Evolutionary conservation across 1,140 invertebrate species (phyloP).

Genomic region (Papilio polyxenes): DNA sequence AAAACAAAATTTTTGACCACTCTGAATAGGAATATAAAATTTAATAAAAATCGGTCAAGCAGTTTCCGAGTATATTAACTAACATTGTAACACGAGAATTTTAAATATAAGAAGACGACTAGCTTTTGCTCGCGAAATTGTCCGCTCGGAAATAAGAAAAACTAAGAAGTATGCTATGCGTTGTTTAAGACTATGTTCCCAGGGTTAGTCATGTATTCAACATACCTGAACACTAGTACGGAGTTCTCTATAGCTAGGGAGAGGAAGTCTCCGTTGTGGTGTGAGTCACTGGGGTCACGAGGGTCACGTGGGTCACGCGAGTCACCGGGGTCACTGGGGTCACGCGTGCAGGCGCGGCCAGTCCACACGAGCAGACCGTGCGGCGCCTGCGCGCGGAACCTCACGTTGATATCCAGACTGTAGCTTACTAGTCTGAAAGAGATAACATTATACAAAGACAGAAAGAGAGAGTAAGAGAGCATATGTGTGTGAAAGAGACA

Average conservation of each 20-base stretch:
- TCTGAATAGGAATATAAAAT: too few species aligned
- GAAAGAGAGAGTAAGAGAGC: background rate
- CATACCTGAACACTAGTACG: slow-evolving; percentile 75
- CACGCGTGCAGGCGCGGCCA: slow-evolving; percentile 81
- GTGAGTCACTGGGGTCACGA: background rate
- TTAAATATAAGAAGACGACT: too few species aligned
- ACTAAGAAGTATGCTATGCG: too few species aligned
- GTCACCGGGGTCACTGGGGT: slow-evolving; percentile 46
- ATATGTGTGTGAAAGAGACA: background rate
- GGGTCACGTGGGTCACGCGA: background rate
- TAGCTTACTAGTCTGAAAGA: slow-evolving; percentile 86
- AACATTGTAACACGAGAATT: too few species aligned
- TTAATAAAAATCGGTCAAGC: too few species aligned
- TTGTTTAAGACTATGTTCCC: too few species aligned
- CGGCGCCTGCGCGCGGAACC: slow-evolving; percentile 85
- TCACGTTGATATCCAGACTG: slow-evolving; percentile 90
- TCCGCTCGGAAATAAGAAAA: too few species aligned
- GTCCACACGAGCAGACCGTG: slow-evolving; percentile 94
- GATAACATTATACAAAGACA: slow-evolving; percentile 24
- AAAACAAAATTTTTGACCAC: too few species aligned
- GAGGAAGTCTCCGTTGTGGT: slow-evolving; percentile 85
- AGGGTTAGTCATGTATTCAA: background rate
- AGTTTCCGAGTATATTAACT: too few species aligned
- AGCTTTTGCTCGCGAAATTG: too few species aligned
- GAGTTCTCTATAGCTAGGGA: slow-evolving; percentile 92